Base-by-base conservation (phyloP, 2,888 invertebrate species). In the Salpingus planirostris region DNA sequence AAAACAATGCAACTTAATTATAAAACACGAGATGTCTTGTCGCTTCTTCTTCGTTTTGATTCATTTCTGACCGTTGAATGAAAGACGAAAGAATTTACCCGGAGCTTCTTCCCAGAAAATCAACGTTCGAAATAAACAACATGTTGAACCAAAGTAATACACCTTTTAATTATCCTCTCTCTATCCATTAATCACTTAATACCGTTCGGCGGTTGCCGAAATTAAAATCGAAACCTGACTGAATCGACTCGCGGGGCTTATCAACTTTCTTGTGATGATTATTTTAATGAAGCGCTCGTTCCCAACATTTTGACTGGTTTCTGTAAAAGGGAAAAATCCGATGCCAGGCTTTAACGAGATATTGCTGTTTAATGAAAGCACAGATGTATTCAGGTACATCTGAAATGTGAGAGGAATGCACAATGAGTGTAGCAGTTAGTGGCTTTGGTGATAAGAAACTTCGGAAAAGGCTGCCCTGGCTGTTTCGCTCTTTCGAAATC, bases 341-440 rank as follows among this genome's bases (percentile, higher is more conserved):
- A 34, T 34, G 24, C 34, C 34, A 38, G 34, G 28, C 29, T 28
- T 38, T 38, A 38, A 38, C 34, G 34, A 38, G 34, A 38, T 38
- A 38, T 34, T 38, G 31, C 12, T 34, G 34, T 38, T 38, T 38
- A 38, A 38, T 38, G 38, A 38, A 38, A 38, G 34, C 38, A 31
- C 28, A 38, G 38, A 38, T 34, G 31, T 38, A 38, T 38, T 38
- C 34, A 38, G 38, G 38, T 38, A 35, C 38, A 38, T 38, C 38
- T 31, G 34, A 38, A 34, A 38, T 38, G 38, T 35, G 38, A 28
- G 25, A 31, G 26, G 38, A 38, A 38, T 38, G 34, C 31, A 31
- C 34, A 38, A 38, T 38, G 38, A 38, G 38, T 30, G 26, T 15
- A 31, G 31, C 38, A 38, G 38, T 38, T 34, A 38, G 38, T 34